Evolutionary conservation across 2,888 invertebrate genomes (phyloP).

Genomic region (Eurytoma californica): DNA sequence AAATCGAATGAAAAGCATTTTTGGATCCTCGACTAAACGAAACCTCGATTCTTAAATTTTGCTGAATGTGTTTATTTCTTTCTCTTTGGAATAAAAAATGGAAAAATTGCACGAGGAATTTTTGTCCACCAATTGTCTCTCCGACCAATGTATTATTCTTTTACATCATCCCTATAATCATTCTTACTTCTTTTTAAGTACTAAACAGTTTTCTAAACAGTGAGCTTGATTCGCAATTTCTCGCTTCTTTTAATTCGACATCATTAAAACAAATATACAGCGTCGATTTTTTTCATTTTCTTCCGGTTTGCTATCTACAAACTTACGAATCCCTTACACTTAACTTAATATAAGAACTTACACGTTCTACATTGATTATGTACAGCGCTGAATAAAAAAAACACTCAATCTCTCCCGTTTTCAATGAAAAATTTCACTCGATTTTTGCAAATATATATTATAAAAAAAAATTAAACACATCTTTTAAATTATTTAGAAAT

Average conservation of each 20-base stretch:
- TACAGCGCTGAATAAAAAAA: constrained; percentile 53
- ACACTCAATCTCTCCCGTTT: constrained; percentile 46
- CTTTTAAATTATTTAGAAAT: constrained; percentile 50
- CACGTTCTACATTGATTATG: constrained; percentile 48
- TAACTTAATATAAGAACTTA: constrained; percentile 49
- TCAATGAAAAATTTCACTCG: constrained; percentile 35
- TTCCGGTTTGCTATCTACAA: constrained; percentile 52
- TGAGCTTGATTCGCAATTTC: constrained; percentile 34
- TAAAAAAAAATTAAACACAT: constrained; percentile 51
- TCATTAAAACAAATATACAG: constrained; percentile 54
- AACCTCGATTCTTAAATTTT: constrained; percentile 17
- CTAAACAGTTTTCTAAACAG: constrained; percentile 52
- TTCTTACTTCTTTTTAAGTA: constrained; percentile 54
- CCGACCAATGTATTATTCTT: constrained; percentile 35
- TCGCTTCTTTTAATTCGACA: constrained; percentile 44
- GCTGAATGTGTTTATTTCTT: constrained; percentile 16
- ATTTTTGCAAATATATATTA: constrained; percentile 48
- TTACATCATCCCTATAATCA: constrained; percentile 33
- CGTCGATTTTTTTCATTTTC: constrained; percentile 50
- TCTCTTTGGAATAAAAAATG: constrained; percentile 53
- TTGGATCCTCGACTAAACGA: constrained; percentile 24
- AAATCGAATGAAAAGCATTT: not conserved
- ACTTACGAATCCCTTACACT: constrained; percentile 42
- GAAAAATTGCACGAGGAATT: constrained; percentile 53
- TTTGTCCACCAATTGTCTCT: constrained; percentile 40